Percentiles rank a stretch among this genome's conserved stretches.
These are phyloP conservation scores for Augiades crinisus DNA, from an alignment of 2,888 invertebrate species.

Conservation along the genomic window DNA sequence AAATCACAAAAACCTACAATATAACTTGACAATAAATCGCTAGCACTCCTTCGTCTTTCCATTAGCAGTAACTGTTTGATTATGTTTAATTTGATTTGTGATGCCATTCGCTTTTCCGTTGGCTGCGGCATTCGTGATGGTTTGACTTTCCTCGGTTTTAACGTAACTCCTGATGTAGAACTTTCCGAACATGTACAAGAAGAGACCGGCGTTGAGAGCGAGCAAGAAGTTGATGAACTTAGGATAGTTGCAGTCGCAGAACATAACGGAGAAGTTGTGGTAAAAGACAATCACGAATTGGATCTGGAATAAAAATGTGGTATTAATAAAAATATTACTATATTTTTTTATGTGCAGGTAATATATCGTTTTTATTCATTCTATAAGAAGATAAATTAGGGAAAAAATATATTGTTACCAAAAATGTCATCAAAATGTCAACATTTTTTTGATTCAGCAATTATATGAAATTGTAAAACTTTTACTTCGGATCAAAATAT, in stretches of 20 bases:
- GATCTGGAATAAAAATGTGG: slow-evolving; percentile 66
- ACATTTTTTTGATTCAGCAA: too few relatives aligned
- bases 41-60: slow-evolving; percentile 62
- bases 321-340: background rate
- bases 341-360: too few relatives aligned
- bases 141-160: slow-evolving; percentile 40
- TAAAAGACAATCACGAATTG: slow-evolving; percentile 89
- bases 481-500: too few relatives aligned
- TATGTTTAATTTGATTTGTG: too few relatives aligned
- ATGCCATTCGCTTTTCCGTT: slow-evolving; percentile 19
- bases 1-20: slow-evolving; percentile 32
- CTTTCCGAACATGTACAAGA: slow-evolving; percentile 89
- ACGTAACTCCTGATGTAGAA: slow-evolving; percentile 87
- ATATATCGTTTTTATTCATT: too few relatives aligned
- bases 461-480: too few relatives aligned
- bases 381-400: too few relatives aligned
- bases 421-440: too few relatives aligned
- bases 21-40: slow-evolving; percentile 35
- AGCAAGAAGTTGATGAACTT: slow-evolving; percentile 85
- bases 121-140: background rate
- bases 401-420: too few relatives aligned
- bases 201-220: slow-evolving; percentile 84
- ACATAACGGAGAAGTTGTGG: slow-evolving; percentile 84
- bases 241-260: slow-evolving; percentile 87
- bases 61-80: slow-evolving; percentile 36